A percentile compares a stretch with the other conserved stretches of the same genome.
Evolutionary conservation across 2,797 vertebrate genomes (phyloP).

Genomic region (Sciaenops ocellatus): DNA sequence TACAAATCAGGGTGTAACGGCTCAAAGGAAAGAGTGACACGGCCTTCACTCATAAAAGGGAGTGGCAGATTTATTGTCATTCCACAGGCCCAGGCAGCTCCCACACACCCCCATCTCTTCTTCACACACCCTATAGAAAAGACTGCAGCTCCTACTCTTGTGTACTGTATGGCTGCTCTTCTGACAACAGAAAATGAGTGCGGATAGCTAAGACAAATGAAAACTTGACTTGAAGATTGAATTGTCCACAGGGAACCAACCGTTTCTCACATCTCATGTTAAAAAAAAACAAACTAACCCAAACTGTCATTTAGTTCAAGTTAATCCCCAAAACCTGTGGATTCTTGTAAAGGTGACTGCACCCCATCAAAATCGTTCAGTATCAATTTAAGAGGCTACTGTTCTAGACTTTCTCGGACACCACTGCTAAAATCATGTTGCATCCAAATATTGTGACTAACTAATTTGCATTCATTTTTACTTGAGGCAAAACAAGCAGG

Average conservation of each 20-base stretch:
- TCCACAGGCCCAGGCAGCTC: slow-evolving; percentile 62
- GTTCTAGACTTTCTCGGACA: slow-evolving; percentile 25
- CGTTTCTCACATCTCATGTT: background rate
- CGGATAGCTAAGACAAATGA: background rate
- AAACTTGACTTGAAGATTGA: background rate
- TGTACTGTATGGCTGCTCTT: too few relatives aligned
- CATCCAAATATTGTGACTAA: background rate
- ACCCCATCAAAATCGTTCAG: background rate
- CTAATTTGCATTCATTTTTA: slow-evolving; percentile 6
- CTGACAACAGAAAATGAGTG: background rate
- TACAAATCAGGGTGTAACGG: slow-evolving; percentile 23
- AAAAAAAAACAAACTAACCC: background rate
- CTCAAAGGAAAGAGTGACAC: slow-evolving; percentile 37
- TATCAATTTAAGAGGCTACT: slow-evolving; percentile 29
- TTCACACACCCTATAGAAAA: slow-evolving; percentile 44
- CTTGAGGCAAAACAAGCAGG: background rate
- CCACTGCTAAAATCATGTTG: background rate
- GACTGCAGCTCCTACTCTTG: background rate
- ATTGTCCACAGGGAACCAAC: background rate
- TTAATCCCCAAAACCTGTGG: background rate
- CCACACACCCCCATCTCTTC: slow-evolving; percentile 1
- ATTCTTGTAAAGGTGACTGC: slow-evolving; percentile 3
- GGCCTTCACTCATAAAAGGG: slow-evolving; percentile 43
- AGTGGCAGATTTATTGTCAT: slow-evolving; percentile 27
- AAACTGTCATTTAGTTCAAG: background rate